These are phyloP conservation scores for Drosophila nannoptera DNA, from an alignment of 1,140 invertebrate species.

Conservation along the genomic window DNA sequence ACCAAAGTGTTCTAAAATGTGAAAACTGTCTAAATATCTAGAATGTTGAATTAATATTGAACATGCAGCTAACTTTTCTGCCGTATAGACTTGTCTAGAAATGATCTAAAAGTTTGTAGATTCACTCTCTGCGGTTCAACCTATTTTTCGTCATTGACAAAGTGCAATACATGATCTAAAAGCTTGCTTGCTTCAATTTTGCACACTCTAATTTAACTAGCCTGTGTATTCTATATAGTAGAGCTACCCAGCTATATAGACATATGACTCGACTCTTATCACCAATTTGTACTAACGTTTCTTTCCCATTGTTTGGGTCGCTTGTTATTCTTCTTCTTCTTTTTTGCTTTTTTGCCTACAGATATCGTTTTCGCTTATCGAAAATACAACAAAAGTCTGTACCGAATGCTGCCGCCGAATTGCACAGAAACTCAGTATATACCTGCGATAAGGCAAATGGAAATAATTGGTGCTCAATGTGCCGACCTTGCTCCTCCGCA, in stretches of 20 bases:
- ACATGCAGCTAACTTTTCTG: too few species aligned
- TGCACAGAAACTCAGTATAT: conserved; percentile 48
- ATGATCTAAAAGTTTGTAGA: too few species aligned
- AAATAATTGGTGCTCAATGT: conserved; percentile 42
- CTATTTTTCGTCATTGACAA: not conserved
- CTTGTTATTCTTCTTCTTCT: not conserved
- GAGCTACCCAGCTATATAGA: not conserved
- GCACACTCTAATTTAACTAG: too few species aligned
- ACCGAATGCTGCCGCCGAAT: conserved; percentile 60
- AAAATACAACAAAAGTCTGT: conserved; percentile 67
- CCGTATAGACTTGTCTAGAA: too few species aligned
- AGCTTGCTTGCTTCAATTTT: too few species aligned
- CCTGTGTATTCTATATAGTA: too few species aligned
- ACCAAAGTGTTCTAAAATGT: too few species aligned
- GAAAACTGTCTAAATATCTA: too few species aligned
- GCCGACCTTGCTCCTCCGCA: conserved; percentile 2
- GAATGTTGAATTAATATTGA: too few species aligned
- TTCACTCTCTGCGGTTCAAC: too few species aligned
- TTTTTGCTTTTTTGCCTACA: conserved; percentile 33
- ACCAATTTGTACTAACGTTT: conserved; percentile 38
- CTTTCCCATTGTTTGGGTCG: conserved; percentile 16
- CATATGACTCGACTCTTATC: conserved; percentile 34
- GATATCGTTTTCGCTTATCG: conserved; percentile 73
- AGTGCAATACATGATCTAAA: not conserved
- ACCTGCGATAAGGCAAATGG: conserved; percentile 45